Evolutionary conservation across 2,797 vertebrate species (phyloP), one percentile per base, ranked within the genome.

Genomic region (Gymnoscopelus microlampas): DNA sequence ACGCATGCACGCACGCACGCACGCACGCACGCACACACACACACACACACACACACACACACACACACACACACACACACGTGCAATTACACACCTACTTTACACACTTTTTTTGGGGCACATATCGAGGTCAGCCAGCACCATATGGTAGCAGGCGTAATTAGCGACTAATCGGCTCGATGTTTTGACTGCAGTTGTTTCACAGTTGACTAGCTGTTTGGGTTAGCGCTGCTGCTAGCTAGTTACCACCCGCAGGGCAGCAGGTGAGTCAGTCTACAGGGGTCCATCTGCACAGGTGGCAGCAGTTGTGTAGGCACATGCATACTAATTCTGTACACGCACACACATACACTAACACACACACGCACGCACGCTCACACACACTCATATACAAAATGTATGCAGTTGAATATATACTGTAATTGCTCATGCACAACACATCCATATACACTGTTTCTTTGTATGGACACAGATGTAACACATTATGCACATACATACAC

Each of bases 161-260:
- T 94, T 92, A 93, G 83, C 61, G 47, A 85, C 84, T 90, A 87
- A 92, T 91, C 79, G 69, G 82, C 88, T 78, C 53, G 60, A 81
- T 93, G 90, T 91, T 92, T 91, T 93, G 92, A 93, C 92, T 90
- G 83, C 85, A 79, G 80, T 87, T 87, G 89, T 89, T 93, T 92
- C 86, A 91, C 92, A 92, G 91, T 92, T 92, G 87, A 86, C 78
- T 88, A 85, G 76, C 81, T 82, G 86, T 87, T 81, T 79, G 79
- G 84, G 84, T 85, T 87, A 85, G 80, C 80, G 58, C 69, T n/a
- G 74, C 82, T 83, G 79, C 71, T 85, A 77, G 85, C 84, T 83
- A 68, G 82, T 84, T 78, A 73, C 89, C 83, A 71, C 86, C 85
- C 5, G 54, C 59, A 53, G 85, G 63, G 85, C 73, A 82, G 87